Evolutionary conservation across 1,140 invertebrate genomes (phyloP), one percentile per base, ranked within the genome.

Genomic region (Hypothenemus hampei): DNA sequence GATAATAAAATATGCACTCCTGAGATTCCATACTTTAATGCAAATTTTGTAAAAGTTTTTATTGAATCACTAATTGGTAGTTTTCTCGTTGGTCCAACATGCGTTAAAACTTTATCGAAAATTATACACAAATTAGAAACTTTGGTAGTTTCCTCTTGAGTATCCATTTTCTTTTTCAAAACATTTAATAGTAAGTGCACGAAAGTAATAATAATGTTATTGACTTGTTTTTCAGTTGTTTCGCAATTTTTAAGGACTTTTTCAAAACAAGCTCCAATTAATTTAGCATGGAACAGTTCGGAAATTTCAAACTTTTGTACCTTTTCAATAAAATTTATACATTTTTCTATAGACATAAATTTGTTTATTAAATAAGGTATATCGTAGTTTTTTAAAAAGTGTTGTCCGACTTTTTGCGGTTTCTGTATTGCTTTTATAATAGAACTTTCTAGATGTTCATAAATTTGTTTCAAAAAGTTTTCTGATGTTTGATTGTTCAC

Each of bases 21-120:
- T 62, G 81, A 80, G n/a, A 88, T 69, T 2, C 81, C 78, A 53
- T 76, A 70, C 67, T 83, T 86, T 19, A 87, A 69, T 29, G 78
- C 77, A 33, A 75, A 75, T 68, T 84, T 80, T 45, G 77, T 80
- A 61, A 83, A 86, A 43, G 79, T 80, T 13, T 81, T 73, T 79
- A 85, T 86, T 4, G 77, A 76, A 26, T 77, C 69, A 65, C 76
- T 79, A 21, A 43, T 35, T 11, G n/a, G n/a, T 16, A 37, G 16
- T 3, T n/a, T n/a, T n/a, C 8, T 16, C 21, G 10, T 35, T 1
- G 69, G 70, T 1, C 68, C 57, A 3, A 69, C 48, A 11, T 66
- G 45, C 10, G 53, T 39, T 44, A 75, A 49, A 66, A 68, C 57
- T 56, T 72, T 53, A 68, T 68, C 58, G 71, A 75, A 57, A 63